Evolutionary conservation across 2,113 vertebrate genomes (phyloP).

Genomic region (Mobula birostris): DNA sequence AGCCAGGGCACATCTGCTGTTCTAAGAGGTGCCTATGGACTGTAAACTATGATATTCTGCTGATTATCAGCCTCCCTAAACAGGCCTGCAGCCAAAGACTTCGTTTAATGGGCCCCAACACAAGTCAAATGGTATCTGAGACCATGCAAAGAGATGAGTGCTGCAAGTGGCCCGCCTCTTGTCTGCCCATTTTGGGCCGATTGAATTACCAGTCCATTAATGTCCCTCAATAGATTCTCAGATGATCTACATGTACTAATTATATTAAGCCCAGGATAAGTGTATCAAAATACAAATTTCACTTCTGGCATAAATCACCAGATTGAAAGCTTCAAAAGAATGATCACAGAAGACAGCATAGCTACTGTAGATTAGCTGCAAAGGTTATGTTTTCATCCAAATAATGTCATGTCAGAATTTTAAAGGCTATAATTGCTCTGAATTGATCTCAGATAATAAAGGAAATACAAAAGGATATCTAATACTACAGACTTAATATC

Average conservation of each 20-base stretch:
- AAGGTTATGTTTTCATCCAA: background rate
- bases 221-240: background rate
- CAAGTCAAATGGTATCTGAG: background rate
- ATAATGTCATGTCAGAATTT: background rate
- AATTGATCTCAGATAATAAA: background rate
- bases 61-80: background rate
- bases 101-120: background rate
- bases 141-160: background rate
- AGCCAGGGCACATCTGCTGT: background rate
- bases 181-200: background rate
- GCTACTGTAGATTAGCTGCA: background rate
- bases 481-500: background rate
- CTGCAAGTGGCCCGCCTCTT: background rate
- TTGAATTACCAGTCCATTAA: background rate
- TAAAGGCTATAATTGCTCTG: background rate
- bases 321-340: background rate
- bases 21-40: background rate
- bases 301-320: background rate
- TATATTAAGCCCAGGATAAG: background rate
- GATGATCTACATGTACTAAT: background rate
- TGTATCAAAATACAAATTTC: constrained; percentile 11
- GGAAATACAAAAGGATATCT: constrained; percentile 18
- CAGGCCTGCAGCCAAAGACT: background rate
- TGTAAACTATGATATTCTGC: background rate
- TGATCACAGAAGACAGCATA: background rate